A percentile compares a stretch with the other conserved stretches of the same genome.
These are phyloP conservation scores for Amazona guildingii DNA, from an alignment of 2,113 vertebrate genomes.

Conservation along the genomic window DNA sequence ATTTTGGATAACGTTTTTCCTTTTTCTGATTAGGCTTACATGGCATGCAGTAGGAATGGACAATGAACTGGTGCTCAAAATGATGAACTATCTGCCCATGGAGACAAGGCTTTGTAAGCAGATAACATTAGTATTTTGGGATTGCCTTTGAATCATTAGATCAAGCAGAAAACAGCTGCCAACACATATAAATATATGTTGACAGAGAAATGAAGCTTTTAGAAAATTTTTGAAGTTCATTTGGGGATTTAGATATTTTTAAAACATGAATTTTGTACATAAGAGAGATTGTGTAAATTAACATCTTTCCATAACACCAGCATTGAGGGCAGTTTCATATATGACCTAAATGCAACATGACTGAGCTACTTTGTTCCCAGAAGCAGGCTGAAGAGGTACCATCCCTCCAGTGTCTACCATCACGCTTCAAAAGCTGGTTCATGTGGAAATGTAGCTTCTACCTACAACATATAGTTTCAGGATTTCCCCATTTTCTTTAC, in stretches of 20 bases:
- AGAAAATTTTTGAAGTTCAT: background rate
- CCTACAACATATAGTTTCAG: background rate
- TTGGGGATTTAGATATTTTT: background rate
- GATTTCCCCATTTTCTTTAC: background rate
- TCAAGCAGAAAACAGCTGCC: background rate
- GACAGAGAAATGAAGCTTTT: background rate
- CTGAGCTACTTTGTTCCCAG: background rate
- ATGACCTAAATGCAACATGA: background rate
- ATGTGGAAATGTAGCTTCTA: background rate
- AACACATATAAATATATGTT: background rate
- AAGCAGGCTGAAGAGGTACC: background rate
- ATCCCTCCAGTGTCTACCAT: background rate
- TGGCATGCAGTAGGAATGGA: background rate
- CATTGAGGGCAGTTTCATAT: background rate
- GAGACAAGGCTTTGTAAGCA: background rate
- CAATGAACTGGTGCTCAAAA: background rate
- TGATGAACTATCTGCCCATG: background rate
- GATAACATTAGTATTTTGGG: background rate
- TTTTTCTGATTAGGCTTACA: background rate
- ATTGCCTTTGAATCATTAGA: background rate
- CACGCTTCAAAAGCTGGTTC: background rate
- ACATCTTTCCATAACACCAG: accelerated
- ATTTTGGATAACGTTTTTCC: background rate
- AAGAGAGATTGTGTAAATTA: background rate
- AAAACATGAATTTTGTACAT: background rate